Evolutionary conservation across 2,888 invertebrate species (phyloP), one percentile per base, ranked within the genome.

Genomic region (Caenorhabditis sp.): DNA sequence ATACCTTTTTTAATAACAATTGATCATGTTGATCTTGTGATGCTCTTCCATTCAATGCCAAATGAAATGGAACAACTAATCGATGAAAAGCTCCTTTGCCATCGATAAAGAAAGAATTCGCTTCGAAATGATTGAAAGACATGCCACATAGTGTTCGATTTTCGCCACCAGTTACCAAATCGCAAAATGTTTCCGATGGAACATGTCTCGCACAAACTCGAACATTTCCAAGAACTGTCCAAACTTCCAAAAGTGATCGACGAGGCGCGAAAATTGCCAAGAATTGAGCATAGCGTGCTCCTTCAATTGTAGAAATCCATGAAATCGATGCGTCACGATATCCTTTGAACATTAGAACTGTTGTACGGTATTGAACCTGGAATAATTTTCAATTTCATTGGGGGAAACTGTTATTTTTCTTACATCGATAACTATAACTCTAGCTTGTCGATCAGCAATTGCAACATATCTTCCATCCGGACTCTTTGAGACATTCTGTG

Each of bases 201-300:
- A 79, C 72, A n/a, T 72, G 77, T 52, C 67, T 68, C 3, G 77
- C 79, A 7, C 66, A 75, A 1, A 79, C 72, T 7, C 79, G 63
- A 21, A 67, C 62, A 26, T 75, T 72, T 57, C 70, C 89, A 89
- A 90, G 67, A 67, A 85, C 97, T 3, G 94, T 91, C 92, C 97
- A 95, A 68, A 97, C 88, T 89, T 90, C 97, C 63, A 99, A 91
- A 7, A 95, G 91, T 17, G 95, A 95, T 88, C 95, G 92, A 81
- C 93, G 93, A 0, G 96, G 94, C 7, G 95, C 94, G 89, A 95
- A 97, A 77, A 99, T 94, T 1, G 94, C 92, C 64, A 97, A 90
- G 89, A 97, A 97, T 59, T 94, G 90, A 12, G 82, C 80, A 17
- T 68, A 52, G 20, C 69, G 57, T 1, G 68, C 57, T 12, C 25